Evolutionary conservation across 1,140 invertebrate genomes (phyloP), one percentile per base, ranked within the genome.

Genomic region (Drosophila nikananu): DNA sequence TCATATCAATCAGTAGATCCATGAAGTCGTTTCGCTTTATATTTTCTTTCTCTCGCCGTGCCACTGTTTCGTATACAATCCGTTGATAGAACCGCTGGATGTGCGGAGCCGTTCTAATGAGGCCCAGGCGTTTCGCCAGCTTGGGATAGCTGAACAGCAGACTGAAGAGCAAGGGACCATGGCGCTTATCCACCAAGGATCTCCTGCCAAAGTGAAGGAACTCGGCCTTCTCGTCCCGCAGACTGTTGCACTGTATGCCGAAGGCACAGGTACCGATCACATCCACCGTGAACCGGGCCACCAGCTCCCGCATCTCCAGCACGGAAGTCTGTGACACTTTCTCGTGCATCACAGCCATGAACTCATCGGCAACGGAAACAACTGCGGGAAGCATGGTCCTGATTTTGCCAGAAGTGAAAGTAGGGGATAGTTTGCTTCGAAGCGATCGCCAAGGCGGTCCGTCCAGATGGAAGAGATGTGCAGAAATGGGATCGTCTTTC

Each of bases 181-280:
- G 67, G 2, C 62, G 42, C 7, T 66, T 75, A 0, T 77, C 73
- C 19, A 44, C 1, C 77, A 77, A 41, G 93, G 81, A 3, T 94
- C 63, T 27, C 81, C 27, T 44, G n/a, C 73, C 73, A 15, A 52
- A 52, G 8, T 48, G 5, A 0, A 77, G 55, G 27, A 96, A 95
- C 76, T 95, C 93, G 0, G 94, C 93, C 7, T 94, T 90, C 0
- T 94, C 90, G 74, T 95, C 93, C 3, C 80, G 70, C 5, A 91
- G 32, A 57, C 94, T 94, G 60, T 95, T 94, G 71, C 94, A 94
- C 44, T 95, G 93, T 3, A 96, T 93, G 1, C 95, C 95, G 81
- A 96, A 95, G 3, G 95, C 95, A 32, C 95, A 94, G 27, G 93
- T 94, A 0, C 94, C 95, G 15, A 96, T 95, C 0, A 92, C 82